These are phyloP conservation scores for Gracilinanus agilis DNA, from an alignment of 2,113 vertebrate species.

Conservation along the genomic window DNA sequence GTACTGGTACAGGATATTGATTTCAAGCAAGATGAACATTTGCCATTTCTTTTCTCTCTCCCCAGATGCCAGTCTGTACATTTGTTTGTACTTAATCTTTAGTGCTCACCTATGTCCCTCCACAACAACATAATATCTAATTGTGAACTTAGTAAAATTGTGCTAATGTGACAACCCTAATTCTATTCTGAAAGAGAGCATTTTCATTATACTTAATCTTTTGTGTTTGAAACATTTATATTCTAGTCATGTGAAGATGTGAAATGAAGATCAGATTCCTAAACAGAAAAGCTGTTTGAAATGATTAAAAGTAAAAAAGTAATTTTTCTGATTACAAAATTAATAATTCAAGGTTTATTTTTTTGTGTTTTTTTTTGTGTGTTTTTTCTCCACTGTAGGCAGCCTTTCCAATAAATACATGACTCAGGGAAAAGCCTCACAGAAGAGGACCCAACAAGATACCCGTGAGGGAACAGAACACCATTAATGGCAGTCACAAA, in stretches of 20 bases:
- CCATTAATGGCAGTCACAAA: constrained; percentile 70
- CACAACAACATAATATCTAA: background rate
- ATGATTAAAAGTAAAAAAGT: constrained; percentile 37
- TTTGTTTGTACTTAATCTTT: background rate
- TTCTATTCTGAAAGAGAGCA: constrained; percentile 15
- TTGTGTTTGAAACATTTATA: constrained; percentile 23
- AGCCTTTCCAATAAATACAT: constrained; percentile 91
- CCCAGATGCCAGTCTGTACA: background rate
- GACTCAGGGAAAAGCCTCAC: constrained; percentile 90
- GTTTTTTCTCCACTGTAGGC: constrained; percentile 83
- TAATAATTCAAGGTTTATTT: constrained; percentile 43
- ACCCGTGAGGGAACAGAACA: constrained; percentile 83
- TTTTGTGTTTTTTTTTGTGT: constrained; percentile 73
- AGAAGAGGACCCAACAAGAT: constrained; percentile 91
- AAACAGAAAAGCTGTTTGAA: constrained; percentile 13
- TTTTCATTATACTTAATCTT: background rate
- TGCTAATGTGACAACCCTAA: background rate
- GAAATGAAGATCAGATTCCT: constrained; percentile 7
- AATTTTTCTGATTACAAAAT: constrained; percentile 10
- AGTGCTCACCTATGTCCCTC: background rate
- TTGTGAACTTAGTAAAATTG: background rate
- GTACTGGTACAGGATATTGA: background rate
- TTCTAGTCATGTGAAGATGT: constrained; percentile 23
- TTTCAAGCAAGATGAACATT: constrained; percentile 23
- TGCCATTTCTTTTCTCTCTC: background rate